Base-by-base conservation (phyloP, 2,113 vertebrate genomes). In the Hucho hucho region DNA sequence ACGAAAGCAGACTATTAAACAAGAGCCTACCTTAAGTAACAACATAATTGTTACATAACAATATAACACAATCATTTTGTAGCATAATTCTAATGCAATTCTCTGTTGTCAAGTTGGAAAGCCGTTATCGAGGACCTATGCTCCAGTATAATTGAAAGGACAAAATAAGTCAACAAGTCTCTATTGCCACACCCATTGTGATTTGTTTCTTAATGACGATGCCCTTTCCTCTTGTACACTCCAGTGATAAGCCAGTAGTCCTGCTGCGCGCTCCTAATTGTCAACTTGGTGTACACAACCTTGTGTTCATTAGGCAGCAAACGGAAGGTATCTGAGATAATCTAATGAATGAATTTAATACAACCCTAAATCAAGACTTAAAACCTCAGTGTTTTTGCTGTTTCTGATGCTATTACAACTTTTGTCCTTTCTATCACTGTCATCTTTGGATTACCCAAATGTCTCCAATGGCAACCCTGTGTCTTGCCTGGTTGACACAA, bases 401-500 rank as follows among this genome's bases (percentile, higher is more conserved):
- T 56, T 56, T 13, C 18, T 56, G 49, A 56, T 56, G 49, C 3
- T 56, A 56, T 56, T 11, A 20, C 49, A 7, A 56, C 53, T 16
- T 14, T 20, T 56, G 53, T 56, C 18, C 13, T 16, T 63, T 22
- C 59, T 24, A 22, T 9, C 22, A 24, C 7, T 7, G 59, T 22
- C n/a, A 24, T 63, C 61, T 25, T 24, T 18, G 20, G 13, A 25
- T 65, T 26, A 28, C 24, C 24, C 3, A 2, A 26, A 14, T 14
- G 25, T 28, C 64, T n/a, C 22, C 22, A 63, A 22, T 65, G 64
- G 11, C 13, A 65, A 65, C 11, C 22, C 24, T 14, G 64, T 28
- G 11, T 28, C 24, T 67, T 5, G 4, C n/a, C 56, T 69, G 76
- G 83, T 68, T 78, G 79, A 84, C 67, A 81, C 71, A 84, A 83